These are phyloP conservation scores for Manis crassicaudata DNA, from an alignment of 2,797 vertebrate species.

Conservation along the genomic window DNA sequence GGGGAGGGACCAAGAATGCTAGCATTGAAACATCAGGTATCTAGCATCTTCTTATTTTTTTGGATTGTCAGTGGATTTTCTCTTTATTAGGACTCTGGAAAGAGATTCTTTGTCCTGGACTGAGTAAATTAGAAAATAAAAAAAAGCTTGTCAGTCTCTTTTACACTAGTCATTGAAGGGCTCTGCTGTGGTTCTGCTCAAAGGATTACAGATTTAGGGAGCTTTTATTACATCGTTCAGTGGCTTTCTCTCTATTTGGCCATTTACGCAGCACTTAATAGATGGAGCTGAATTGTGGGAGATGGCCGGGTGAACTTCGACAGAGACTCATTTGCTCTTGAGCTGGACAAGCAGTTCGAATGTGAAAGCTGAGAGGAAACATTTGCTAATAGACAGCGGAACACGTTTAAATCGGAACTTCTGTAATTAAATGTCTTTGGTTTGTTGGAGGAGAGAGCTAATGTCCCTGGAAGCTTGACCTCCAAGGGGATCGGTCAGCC, in stretches of 20 bases:
- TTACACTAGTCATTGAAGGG: accelerated
- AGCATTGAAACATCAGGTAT: neutral
- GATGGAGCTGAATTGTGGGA: neutral
- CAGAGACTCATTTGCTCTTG: neutral
- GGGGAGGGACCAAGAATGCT: neutral
- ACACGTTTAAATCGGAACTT: neutral
- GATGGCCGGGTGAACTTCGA: neutral
- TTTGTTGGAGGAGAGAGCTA: neutral
- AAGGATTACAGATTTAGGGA: neutral
- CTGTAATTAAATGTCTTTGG: neutral
- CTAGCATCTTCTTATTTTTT: neutral
- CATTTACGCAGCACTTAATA: neutral
- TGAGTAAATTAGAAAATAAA: neutral
- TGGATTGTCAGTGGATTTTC: neutral
- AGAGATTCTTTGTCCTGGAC: neutral
- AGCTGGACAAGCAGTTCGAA: neutral
- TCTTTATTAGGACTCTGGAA: neutral
- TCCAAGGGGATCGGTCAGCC: neutral
- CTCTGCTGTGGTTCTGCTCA: neutral
- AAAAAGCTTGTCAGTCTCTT: neutral
- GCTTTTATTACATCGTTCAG: neutral
- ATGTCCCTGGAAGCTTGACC: accelerated
- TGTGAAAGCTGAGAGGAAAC: neutral
- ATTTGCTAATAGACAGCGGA: neutral
- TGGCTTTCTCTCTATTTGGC: neutral